phyloP scores from a whole-genome alignment of 2,113 vertebrate genomes.

The Nipponia nippon region DNA sequence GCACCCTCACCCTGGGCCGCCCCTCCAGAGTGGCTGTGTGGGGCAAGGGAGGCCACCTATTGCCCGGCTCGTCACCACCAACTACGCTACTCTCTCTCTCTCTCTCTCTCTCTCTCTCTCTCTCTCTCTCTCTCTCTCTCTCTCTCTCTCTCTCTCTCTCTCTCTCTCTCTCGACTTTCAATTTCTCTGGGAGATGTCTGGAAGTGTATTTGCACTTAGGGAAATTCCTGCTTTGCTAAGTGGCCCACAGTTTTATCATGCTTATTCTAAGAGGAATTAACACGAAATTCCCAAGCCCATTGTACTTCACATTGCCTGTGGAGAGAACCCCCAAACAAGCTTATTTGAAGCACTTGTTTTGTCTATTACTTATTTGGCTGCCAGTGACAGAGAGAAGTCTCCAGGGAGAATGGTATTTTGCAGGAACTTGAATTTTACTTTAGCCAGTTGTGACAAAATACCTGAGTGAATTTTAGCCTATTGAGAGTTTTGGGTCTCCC shows the following conservation, averaged over 20 bases:
- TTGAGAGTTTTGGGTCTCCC: neutral
- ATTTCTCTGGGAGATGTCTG: neutral
- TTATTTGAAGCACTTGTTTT: conserved; percentile 31
- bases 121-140: neutral
- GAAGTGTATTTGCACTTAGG: neutral
- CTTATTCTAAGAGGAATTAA: conserved; percentile 41
- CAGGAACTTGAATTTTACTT: neutral
- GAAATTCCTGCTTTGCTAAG: neutral
- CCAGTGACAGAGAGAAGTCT: neutral
- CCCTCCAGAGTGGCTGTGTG: rapidly evolving
- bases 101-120: neutral
- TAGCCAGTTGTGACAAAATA: conserved; percentile 3
- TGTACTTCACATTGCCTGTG: neutral
- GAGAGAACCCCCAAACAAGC: neutral
- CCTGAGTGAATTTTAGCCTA: neutral
- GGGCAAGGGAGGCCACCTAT: rapidly evolving
- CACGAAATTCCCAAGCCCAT: conserved; percentile 17
- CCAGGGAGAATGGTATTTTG: neutral
- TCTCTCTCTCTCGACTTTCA: neutral
- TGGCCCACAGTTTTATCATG: neutral
- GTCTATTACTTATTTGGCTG: conserved; percentile 7
- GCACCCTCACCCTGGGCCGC: neutral
- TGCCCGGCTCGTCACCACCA: rapidly evolving
- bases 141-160: neutral
- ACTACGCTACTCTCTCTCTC: neutral